Base-by-base conservation (phyloP, 2,113 vertebrate species). In the Centropus bengalensis region DNA sequence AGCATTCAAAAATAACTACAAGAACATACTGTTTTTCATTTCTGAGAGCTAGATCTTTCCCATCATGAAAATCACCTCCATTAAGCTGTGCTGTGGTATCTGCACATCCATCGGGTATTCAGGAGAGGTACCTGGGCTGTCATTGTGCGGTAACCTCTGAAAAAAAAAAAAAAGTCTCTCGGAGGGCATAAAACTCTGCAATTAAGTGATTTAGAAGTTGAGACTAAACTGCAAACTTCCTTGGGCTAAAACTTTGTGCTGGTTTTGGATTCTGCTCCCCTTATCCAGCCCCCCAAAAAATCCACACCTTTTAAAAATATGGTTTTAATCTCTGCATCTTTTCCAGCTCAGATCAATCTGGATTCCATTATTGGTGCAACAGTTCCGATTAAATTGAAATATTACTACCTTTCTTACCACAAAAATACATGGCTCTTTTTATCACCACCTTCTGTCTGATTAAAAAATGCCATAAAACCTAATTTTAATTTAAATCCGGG, bases 381-480 rank as follows among this genome's bases (percentile, higher is more conserved):
- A 97, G 97, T 97, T 98, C 97, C 88, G 97, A 98, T 98, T 97
- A 97, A 98, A 98, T 97, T 98, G 98, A 98, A 98, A 98, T 98
- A 98, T 98, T 98, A 97, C 98, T 98, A 98, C 98, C 97, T 98
- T 97, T 98, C 97, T 98, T 97, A 97, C 97, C 94, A 97, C 44
- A 78, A 98, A 98, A 98, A 98, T 98, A 98, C 98, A 97, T 98
- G 98, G 97, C 98, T 97, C 95, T 97, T 98, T 98, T 98, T 98
- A 98, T 98, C 98, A 98, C 98, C 97, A 98, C 97, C 97, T 98
- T 98, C 98, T 98, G 97, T 97, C 98, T 98, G 98, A 98, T 98
- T 98, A 98, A 98, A 98, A 98, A 98, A 98, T 98, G 98, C 97
- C 97, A 98, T 98, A 98, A 98, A 98, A 98, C 97, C 98, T 98